Evolutionary conservation across 1,140 invertebrate genomes (phyloP).

Genomic region (Mesaphorura yosii): DNA sequence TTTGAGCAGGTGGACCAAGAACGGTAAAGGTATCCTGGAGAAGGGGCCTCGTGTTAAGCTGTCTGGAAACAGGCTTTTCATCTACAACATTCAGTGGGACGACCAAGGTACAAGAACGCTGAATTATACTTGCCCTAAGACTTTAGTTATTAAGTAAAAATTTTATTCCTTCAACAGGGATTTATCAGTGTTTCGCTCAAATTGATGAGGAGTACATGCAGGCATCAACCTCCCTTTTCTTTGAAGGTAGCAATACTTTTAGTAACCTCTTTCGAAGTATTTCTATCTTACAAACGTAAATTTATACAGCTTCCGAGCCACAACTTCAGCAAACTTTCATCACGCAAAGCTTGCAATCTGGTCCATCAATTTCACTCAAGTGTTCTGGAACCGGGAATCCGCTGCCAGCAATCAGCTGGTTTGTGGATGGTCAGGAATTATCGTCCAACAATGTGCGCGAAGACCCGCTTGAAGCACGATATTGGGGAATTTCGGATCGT

Average conservation of each 20-base stretch:
- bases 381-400: conserved; percentile 42
- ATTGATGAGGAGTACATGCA: conserved; percentile 57
- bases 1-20: conserved; percentile 40
- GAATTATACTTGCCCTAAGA: neutral
- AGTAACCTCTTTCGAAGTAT: neutral
- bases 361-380: conserved; percentile 37
- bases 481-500: conserved; percentile 21
- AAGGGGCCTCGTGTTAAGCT: conserved; percentile 42
- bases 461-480: conserved; percentile 13
- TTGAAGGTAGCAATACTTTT: conserved; percentile 50
- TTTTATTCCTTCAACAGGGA: too few relatives aligned
- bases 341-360: conserved; percentile 37
- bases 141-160: too few relatives aligned
- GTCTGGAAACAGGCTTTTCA: conserved; percentile 43
- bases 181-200: conserved; percentile 70
- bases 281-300: neutral
- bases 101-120: conserved; percentile 45
- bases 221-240: conserved; percentile 54
- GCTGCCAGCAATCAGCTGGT: conserved; percentile 37
- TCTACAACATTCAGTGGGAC: conserved; percentile 51
- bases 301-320: conserved; percentile 24
- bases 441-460: conserved; percentile 19
- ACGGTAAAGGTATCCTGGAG: conserved; percentile 50
- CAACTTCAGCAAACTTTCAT: conserved; percentile 35
- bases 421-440: conserved; percentile 32